A percentile compares a stretch with the other conserved stretches of the same genome.
These are phyloP conservation scores for Chaetogeoica ovagalla DNA, from an alignment of 2,888 invertebrate genomes.

Conservation along the genomic window DNA sequence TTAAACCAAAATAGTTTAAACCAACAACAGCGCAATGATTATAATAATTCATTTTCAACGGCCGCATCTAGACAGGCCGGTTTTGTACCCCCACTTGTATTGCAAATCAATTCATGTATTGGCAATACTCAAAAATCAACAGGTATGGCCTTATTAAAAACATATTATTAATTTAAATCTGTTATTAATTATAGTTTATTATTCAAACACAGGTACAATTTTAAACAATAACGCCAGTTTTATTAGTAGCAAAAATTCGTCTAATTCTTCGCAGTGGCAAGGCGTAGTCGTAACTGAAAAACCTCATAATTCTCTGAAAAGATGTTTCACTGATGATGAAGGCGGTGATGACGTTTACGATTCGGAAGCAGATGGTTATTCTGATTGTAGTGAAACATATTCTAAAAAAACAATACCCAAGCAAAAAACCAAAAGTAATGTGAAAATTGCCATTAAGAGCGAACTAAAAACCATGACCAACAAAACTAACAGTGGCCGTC, in stretches of 20 bases:
- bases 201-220: slow-evolving; percentile 18
- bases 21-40: slow-evolving; percentile 33
- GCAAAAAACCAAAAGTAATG: slow-evolving; percentile 14
- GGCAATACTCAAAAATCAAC: slow-evolving; percentile 9
- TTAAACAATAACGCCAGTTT: slow-evolving; percentile 15
- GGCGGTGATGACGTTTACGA: slow-evolving; percentile 18
- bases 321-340: slow-evolving; percentile 19
- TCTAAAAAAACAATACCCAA: slow-evolving; percentile 8
- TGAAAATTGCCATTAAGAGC: background rate
- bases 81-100: slow-evolving; percentile 82
- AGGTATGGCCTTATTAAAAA: slow-evolving; percentile 2
- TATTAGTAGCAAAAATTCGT: slow-evolving; percentile 14
- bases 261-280: slow-evolving; percentile 36
- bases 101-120: slow-evolving; percentile 26
- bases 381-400: slow-evolving; percentile 34
- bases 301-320: background rate
- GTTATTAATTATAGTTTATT: background rate
- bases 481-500: background rate
- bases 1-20: slow-evolving; percentile 35
- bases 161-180: background rate
- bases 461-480: background rate
- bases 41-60: slow-evolving; percentile 35
- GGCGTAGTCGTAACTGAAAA: slow-evolving; percentile 28
- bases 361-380: slow-evolving; percentile 7
- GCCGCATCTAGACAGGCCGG: slow-evolving; percentile 65